Base-by-base conservation (phyloP, 2,113 vertebrate genomes). In the Danio rerio region DNA sequence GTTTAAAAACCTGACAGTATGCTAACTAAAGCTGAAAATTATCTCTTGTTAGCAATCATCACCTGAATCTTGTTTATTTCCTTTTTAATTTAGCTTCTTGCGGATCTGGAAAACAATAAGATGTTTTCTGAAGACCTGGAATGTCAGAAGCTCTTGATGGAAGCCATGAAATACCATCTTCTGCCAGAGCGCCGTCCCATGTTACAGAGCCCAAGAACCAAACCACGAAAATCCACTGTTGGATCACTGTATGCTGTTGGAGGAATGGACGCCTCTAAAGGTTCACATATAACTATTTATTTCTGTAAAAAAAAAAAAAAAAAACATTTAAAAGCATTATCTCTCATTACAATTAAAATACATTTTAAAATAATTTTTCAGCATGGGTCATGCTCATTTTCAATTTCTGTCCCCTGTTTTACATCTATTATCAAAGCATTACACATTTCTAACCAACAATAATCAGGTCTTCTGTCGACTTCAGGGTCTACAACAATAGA, bases 111-210 rank as follows among this genome's bases (percentile, higher is more conserved):
- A 92, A 99, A 97, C 74, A 97, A 96, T 82, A 94, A 96, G 52
- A 96, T 99, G 96, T 98, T 99, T 92, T 94, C 94, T 43, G 94
- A 95, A 1, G 94, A 99, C 83, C 91, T 99, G 65, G 96, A 99
- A 84, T 99, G 98, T 84, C 98, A 99, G 88, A 99, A 98, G 52
- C 94, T 99, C 3, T 92, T 99, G 4, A 98, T 99, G 96, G 97
- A 99, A 92, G 98, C 97, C 58, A 99, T 99, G 98, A 99, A 98
- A 83, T 99, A 99, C 74, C 98, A 99, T 79, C 95, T 99, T 1
- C 90, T 99, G 71, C 98, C 98, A 2, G 98, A 99, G 73, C 94
- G 96, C 81, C 91, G 97, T 7, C 94, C 96, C 4, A 96, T 97
- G 96, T 94, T 99, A 92, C 98, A 99, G 87, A 99, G 97, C 71